Base-by-base conservation (phyloP, 1,140 invertebrate species). In the Cydia fagiglandana region DNA sequence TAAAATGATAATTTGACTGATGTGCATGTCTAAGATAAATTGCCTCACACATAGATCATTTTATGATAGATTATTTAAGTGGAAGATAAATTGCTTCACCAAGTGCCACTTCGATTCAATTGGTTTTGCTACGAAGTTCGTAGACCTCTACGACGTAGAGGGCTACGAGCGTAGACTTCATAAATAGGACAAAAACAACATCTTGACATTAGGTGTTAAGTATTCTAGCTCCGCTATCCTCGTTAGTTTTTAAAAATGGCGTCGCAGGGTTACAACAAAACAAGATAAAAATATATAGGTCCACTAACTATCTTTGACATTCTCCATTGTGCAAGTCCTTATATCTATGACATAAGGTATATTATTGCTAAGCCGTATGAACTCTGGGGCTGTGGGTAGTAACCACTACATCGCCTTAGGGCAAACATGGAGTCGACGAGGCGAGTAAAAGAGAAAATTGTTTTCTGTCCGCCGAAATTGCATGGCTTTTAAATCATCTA, bases 81-180 rank as follows among this genome's bases (percentile, higher is more conserved):
- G n/a, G 9, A 56, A 56, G 53, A 56, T 56, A 56, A 56, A 56
- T 56, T 17, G 5, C 53, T 56, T 56, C 0, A 56, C 53, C n/a
- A 15, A 47, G 53, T 17, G 53, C 53, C n/a, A 56, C 15, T 13
- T 7, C 53, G 53, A 56, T 9, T 56, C n/a, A 56, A 61, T 61
- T 24, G 17, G 56, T 24, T 15, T 47, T 15, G 76, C 20, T 77
- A 66, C 38, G 56, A 38, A 78, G 24, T 41, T 73, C 56, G 13
- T 41, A 77, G 61, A 68, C n/a, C 34, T 70, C 66, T 70, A 70
- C 66, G 66, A n/a, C 66, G 66, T 70, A 70, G 66, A 6, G n/a
- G 66, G 20, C 30, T 70, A 70, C 64, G 66, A 41, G 38, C 66
- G 15, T 45, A 38, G 34, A 70, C n/a, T n/a, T 10, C n/a, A 38